Conservation (phyloP, 2,888 invertebrate species). For the Xanthorhoe designata region DNA sequence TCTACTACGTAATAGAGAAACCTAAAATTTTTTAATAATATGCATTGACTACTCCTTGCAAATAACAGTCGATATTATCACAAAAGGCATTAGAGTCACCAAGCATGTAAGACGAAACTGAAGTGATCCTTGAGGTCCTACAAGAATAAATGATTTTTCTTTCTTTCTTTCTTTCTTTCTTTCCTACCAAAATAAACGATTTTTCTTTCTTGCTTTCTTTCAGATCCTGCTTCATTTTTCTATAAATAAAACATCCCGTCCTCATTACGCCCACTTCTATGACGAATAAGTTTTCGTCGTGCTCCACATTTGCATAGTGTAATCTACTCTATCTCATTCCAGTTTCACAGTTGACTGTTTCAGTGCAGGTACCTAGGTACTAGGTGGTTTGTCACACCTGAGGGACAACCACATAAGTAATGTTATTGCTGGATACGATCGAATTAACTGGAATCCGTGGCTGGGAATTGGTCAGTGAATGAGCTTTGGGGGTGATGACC, state of each 20-base stretch:
- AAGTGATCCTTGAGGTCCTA: too few species aligned
- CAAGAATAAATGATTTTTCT: too few species aligned
- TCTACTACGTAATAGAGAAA: too few species aligned
- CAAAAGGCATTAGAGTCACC: too few species aligned
- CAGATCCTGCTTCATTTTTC: not conserved
- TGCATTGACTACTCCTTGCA: too few species aligned
- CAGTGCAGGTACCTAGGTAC: slow-evolving; percentile 1
- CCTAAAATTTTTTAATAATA: too few species aligned
- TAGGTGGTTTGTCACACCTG: slow-evolving; percentile 26
- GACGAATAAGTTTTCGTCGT: slow-evolving; percentile 22
- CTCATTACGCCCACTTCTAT: slow-evolving; percentile 20
- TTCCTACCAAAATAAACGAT: too few species aligned
- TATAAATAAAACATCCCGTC: not conserved
- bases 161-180: too few species aligned
- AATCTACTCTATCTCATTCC: slow-evolving; percentile 29
- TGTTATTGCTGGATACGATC: slow-evolving; percentile 13
- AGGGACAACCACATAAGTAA: slow-evolving; percentile 17
- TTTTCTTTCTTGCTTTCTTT: too few species aligned
- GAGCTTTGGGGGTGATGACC: not conserved
- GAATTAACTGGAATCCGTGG: slow-evolving; percentile 3
- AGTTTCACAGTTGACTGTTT: slow-evolving; percentile 28
- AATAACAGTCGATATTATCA: too few species aligned
- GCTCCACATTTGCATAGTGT: slow-evolving; percentile 30
- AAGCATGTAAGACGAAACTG: too few species aligned
- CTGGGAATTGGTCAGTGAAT: not conserved